A percentile compares a stretch with the other conserved stretches of the same genome.
phyloP scores from a whole-genome alignment of 2,797 vertebrate genomes.

The Cuniculus paca region DNA sequence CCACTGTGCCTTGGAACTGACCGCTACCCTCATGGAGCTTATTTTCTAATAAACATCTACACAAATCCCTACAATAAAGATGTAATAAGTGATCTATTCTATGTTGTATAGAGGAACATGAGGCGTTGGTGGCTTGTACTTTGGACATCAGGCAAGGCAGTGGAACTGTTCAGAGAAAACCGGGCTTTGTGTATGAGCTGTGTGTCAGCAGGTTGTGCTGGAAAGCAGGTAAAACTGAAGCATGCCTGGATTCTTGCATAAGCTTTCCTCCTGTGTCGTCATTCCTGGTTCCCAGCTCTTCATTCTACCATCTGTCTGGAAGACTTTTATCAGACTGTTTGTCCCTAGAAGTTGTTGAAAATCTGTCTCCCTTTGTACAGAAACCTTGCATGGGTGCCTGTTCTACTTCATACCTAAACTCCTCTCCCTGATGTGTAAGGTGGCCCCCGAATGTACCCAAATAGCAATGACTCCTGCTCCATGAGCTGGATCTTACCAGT shows the following conservation, averaged over 20 bases:
- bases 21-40: background rate
- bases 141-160: background rate
- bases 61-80: background rate
- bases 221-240: background rate
- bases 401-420: background rate
- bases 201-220: too few species aligned
- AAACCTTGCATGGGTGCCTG: background rate
- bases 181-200: too few species aligned
- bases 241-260: too few species aligned
- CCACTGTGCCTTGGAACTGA: background rate
- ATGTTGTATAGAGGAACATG: background rate
- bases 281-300: too few species aligned
- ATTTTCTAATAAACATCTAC: background rate
- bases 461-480: background rate
- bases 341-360: background rate
- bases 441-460: background rate
- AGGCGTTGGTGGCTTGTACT: fast-evolving
- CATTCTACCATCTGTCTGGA: background rate
- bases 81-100: fast-evolving
- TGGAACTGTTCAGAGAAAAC: background rate
- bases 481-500: background rate
- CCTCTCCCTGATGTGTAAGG: background rate
- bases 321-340: background rate
- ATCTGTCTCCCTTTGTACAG: background rate
- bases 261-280: background rate